These are phyloP conservation scores for Nemotelus nigrinus DNA, from an alignment of 2,888 invertebrate species.

Conservation along the genomic window DNA sequence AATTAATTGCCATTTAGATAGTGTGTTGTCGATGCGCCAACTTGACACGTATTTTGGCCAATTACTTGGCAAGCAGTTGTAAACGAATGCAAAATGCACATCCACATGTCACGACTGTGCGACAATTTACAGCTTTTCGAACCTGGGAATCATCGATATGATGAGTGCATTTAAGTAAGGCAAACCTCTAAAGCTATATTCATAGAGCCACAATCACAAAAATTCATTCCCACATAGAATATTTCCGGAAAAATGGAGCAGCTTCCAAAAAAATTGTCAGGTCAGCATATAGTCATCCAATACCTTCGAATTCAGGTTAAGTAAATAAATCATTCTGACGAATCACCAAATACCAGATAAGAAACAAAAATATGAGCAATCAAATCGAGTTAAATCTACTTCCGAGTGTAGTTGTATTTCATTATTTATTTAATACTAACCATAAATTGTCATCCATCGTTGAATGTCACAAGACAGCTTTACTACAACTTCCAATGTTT, in stretches of 20 bases:
- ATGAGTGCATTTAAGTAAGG: too few species aligned
- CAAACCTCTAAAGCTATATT: too few species aligned
- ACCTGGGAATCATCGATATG: too few species aligned
- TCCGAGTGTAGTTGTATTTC: not conserved
- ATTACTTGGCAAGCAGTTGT: too few species aligned
- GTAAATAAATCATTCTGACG: conserved; percentile 15
- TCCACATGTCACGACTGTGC: too few species aligned
- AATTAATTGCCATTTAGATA: not conserved
- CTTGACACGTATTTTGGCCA: not conserved
- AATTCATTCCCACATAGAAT: too few species aligned
- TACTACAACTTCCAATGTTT: conserved; percentile 1
- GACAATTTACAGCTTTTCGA: too few species aligned
- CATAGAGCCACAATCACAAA: too few species aligned
- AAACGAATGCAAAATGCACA: too few species aligned
- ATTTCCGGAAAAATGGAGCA: not conserved
- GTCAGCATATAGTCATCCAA: not conserved
- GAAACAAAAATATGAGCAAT: conserved; percentile 16
- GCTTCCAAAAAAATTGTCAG: not conserved
- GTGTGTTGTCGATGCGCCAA: not conserved
- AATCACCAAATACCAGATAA: conserved; percentile 34
- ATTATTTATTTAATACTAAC: conserved; percentile 53
- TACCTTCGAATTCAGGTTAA: conserved; percentile 2
- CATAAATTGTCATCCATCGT: conserved; percentile 63
- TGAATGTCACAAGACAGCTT: conserved; percentile 37
- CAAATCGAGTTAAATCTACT: not conserved